These are phyloP conservation scores for Eilema griseolum DNA, from an alignment of 2,888 invertebrate species.

Conservation along the genomic window DNA sequence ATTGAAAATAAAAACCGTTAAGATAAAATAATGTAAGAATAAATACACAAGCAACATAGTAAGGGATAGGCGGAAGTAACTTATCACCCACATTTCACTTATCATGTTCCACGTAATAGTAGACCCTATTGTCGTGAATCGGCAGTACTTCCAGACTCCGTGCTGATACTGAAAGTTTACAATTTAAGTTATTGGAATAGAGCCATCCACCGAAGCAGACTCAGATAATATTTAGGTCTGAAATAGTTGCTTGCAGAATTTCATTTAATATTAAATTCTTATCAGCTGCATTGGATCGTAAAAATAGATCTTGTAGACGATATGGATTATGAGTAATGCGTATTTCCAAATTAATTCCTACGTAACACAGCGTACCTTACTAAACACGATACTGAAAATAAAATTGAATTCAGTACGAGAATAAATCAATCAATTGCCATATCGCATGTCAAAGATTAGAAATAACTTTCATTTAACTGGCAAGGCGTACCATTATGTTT, in stretches of 20 bases:
- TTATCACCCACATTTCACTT: no score
- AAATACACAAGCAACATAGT: no score
- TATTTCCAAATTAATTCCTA: not conserved
- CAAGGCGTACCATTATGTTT: conserved; percentile 5
- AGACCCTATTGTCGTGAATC: no score
- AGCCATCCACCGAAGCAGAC: not conserved
- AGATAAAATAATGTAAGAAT: no score
- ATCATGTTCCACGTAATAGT: no score
- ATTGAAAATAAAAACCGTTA: no score
- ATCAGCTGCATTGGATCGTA: not conserved
- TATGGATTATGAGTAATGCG: conserved; percentile 1
- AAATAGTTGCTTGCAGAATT: not conserved
- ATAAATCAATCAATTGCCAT: conserved; percentile 17
- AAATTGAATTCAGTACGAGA: conserved; percentile 9
- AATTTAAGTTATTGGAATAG: no score
- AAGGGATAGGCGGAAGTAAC: no score
- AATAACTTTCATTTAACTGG: conserved; percentile 13
- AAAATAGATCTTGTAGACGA: not conserved
- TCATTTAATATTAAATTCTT: not conserved
- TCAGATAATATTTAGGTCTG: no score
- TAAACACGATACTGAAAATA: conserved; percentile 9
- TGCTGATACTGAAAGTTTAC: no score
- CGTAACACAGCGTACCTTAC: conserved; percentile 11
- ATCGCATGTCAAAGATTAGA: conserved; percentile 19
- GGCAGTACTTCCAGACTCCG: no score